Base-by-base conservation (phyloP, 2,797 vertebrate genomes). In the Crocodylus rhombifer region DNA sequence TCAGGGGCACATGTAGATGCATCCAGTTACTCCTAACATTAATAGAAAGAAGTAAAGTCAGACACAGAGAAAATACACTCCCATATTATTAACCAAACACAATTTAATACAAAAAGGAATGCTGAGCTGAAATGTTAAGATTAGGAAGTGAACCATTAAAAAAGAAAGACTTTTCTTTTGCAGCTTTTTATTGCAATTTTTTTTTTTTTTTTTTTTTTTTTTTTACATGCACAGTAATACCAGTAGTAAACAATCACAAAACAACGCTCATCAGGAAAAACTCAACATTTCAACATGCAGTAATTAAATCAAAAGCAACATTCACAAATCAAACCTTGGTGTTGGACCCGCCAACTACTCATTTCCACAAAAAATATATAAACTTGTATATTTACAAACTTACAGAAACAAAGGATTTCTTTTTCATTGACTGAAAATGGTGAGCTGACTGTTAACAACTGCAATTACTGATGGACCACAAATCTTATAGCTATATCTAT, bases 211-310 rank as follows among this genome's bases (percentile, higher is more conserved):
- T 82, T 84, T 74, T 16, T 75, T 86, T 81, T 77, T 21, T 83
- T 88, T 87, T 93, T 65, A 89, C 95, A 95, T 94, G 90, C 71
- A 36, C 92, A 16, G 87, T 36, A 92, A 92, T 76, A 91, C 84
- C 93, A 90, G 77, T 77, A 82, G 86, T 60, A 95, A 91, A 92
- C 25, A 82, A 93, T 92, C 91, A 95, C 84, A 94, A 95, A 93
- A 92, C 7, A 76, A 18, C 65, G 76, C 76, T 88, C 33, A 51
- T 28, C 61, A 75, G 92, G 84, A 89, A 91, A 74, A 17, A 5
- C 17, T 84, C 58, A 82, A 5, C 4, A 6, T 78, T 69, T 84
- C 33, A 69, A 88, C 87, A 88, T 69, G 90, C 26, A 91, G 82
- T 12, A 78, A 94, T 63, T 92, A 86, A 83, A 89, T 10, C 16